These are phyloP conservation scores for Corticium candelabrum DNA, from an alignment of 37 sponge, comb jelly and placozoan genomes.

Conservation along the genomic window DNA sequence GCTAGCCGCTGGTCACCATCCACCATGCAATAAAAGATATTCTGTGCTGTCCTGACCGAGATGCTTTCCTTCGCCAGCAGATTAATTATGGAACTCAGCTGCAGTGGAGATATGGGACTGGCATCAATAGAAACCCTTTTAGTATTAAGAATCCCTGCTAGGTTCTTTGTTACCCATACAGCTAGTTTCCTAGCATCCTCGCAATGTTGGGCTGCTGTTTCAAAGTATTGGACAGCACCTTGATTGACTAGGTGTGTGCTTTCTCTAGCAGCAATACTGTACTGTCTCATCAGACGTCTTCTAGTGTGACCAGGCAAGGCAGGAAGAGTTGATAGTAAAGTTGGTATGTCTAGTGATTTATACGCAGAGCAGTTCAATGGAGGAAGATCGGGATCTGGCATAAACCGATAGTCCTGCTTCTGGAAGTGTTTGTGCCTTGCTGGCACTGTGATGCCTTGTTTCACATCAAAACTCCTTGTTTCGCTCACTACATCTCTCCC, in stretches of 20 bases:
- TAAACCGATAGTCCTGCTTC: constrained; percentile 30
- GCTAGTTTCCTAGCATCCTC: not conserved
- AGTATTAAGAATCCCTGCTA: not conserved
- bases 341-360: not conserved
- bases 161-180: not conserved
- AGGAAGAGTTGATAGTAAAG: not conserved
- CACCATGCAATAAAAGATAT: not conserved
- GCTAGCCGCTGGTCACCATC: not conserved
- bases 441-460: constrained; percentile 22
- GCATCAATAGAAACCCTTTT: not conserved
- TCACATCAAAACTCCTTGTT: constrained; percentile 45
- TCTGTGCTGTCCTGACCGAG: not conserved
- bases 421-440: constrained; percentile 22
- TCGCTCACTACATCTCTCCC: constrained; percentile 33
- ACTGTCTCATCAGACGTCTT: not conserved
- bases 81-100: not conserved
- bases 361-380: not conserved
- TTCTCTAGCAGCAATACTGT: not conserved
- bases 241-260: not conserved
- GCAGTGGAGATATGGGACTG: not conserved
- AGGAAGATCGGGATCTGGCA: constrained; percentile 46
- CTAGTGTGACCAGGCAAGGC: not conserved
- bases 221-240: not conserved
- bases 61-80: not conserved
- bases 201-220: not conserved